Evolutionary conservation across 2,888 invertebrate genomes (phyloP), one percentile per base, ranked within the genome.

Genomic region (Tenthredo notha): DNA sequence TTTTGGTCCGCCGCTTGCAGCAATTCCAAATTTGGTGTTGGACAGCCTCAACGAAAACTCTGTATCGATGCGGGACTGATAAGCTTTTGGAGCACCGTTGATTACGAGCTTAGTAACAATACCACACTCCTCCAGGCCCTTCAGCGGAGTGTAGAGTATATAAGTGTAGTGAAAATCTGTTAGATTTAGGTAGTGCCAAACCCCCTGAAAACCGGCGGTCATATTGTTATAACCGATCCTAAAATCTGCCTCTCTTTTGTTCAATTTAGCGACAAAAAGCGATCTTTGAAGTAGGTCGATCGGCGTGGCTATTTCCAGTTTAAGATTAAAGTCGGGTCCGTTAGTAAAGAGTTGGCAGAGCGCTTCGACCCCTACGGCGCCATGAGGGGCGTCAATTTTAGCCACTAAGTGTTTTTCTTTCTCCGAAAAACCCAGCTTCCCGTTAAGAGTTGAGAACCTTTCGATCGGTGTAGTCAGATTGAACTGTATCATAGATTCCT

Each of bases 131-230:
- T 97, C 96, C 87, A 97, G 96, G 5, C 96, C 96, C 89, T 96
- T 95, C n/a, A 98, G 92, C 0, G 98, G 98, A 0, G 97, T 97
- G 90, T 96, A 97, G 65, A 97, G 93, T 88, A 96, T 95, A 92
- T 97, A 97, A 0, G 96, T 95, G 92, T 97, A 97, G 87, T 97
- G 96, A 87, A 98, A 97, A 92, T 97, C 96, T 15, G 95, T 95
- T 25, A 96, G 91, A 77, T 95, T 95, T 93, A 94, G 94, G 93
- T 95, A 97, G 90, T 95, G 96, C 96, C 97, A 97, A 67, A 97
- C 96, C 67, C 97, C 97, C 0, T 96, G 96, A 92, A 97, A 97
- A 10, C 98, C 98, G 43, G 96, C 94, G 80, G 96, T 95, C 90
- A 97, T 95, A 78, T 95, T 95, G 88, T 97, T 97, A 95, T 97